Evolutionary conservation across 2,113 vertebrate genomes (phyloP).

Genomic region (Pedionomus torquatus): DNA sequence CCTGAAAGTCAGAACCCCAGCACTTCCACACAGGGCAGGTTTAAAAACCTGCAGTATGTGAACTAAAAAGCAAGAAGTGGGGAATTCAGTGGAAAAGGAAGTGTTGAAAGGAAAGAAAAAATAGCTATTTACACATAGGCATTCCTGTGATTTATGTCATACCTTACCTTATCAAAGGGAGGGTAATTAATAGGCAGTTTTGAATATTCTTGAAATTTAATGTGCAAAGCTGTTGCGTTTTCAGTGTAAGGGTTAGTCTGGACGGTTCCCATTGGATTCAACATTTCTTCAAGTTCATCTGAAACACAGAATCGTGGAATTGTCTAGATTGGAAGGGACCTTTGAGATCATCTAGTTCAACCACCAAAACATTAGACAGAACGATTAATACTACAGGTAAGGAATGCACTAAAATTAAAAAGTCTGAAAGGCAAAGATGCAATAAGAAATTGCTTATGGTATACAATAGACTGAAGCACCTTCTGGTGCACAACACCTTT

Average conservation of each 20-base stretch:
- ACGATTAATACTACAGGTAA: not conserved
- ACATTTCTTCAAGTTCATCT: conserved; percentile 99
- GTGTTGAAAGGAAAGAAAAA: not conserved
- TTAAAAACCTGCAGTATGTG: not conserved
- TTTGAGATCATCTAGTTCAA: too few species aligned
- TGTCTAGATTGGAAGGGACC: too few species aligned
- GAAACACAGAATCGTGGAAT: not conserved
- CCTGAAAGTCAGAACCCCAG: not conserved
- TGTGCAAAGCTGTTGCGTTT: conserved; percentile 92
- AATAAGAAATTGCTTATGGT: not conserved
- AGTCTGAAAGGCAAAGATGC: not conserved
- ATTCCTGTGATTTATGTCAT: not conserved
- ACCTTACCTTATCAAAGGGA: conserved; percentile 94
- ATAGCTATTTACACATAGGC: not conserved
- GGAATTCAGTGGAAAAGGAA: not conserved
- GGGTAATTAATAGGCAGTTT: conserved; percentile 87
- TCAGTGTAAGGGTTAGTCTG: conserved; percentile 96
- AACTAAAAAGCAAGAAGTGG: not conserved
- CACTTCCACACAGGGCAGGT: rapidly evolving
- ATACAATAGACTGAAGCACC: not conserved
- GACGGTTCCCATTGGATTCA: conserved; percentile 97
- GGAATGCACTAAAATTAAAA: not conserved
- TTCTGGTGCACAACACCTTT: not conserved
- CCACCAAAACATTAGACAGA: not conserved
- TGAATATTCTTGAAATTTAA: conserved; percentile 90